Conservation (phyloP, 2,113 vertebrate species). For the Bolborhynchus lineola region DNA sequence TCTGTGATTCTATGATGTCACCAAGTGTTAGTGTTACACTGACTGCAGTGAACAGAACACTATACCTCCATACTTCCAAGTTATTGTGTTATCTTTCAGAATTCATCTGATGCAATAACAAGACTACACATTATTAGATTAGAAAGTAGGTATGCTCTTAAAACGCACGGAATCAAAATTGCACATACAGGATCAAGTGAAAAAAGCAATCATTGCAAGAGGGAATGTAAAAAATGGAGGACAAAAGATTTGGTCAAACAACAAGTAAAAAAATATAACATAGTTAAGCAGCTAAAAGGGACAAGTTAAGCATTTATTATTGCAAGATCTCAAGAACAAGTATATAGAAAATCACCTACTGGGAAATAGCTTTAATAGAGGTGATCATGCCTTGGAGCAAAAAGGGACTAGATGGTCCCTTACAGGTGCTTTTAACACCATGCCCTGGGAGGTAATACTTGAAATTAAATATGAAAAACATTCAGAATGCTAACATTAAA, state of each 20-base stretch:
- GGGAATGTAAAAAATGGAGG: neutral
- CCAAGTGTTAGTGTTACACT: neutral
- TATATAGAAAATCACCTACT: neutral
- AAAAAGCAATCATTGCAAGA: neutral
- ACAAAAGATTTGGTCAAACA: neutral
- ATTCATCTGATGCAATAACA: neutral
- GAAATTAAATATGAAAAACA: neutral
- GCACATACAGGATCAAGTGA: neutral
- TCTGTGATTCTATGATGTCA: neutral
- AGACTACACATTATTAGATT: neutral
- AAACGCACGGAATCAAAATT: neutral
- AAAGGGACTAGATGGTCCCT: neutral
- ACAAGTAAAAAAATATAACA: neutral
- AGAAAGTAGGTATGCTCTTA: neutral
- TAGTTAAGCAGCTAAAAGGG: neutral
- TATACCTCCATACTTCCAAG: neutral
- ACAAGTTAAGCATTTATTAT: neutral
- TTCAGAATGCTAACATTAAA: neutral
- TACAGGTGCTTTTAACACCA: neutral
- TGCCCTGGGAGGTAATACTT: neutral
- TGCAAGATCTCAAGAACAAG: neutral
- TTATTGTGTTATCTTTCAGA: neutral
- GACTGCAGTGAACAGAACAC: neutral
- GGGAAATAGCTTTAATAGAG: neutral
- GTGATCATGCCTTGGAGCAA: neutral